These are phyloP conservation scores for Phaethon lepturus DNA, from an alignment of 2,113 vertebrate species.

Conservation along the genomic window DNA sequence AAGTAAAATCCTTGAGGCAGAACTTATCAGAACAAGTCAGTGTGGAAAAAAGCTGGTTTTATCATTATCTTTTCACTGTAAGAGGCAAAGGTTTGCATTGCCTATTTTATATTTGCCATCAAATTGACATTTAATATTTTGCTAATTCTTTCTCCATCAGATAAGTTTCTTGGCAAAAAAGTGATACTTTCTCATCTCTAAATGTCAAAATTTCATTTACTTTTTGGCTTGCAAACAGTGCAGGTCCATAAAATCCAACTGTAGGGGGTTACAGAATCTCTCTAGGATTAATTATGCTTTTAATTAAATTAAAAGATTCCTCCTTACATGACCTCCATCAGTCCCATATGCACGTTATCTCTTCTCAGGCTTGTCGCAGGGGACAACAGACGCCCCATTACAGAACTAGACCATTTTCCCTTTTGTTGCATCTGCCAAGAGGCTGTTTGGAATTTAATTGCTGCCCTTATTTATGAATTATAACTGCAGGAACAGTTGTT, in stretches of 20 bases:
- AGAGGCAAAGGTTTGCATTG: conserved; percentile 25
- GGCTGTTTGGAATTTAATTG: conserved; percentile 57
- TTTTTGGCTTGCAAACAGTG: conserved; percentile 48
- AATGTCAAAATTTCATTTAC: conserved; percentile 54
- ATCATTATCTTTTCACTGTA: background rate
- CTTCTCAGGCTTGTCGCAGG: conserved; percentile 31
- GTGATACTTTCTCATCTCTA: conserved; percentile 26
- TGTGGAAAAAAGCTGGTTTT: background rate
- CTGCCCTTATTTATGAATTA: conserved; percentile 61
- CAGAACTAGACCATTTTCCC: conserved; percentile 38
- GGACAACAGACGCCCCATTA: conserved; percentile 18
- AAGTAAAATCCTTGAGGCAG: background rate
- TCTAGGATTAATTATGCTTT: conserved; percentile 61
- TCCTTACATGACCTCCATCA: conserved; percentile 53
- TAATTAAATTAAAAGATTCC: conserved; percentile 74
- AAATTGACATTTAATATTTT: conserved; percentile 33
- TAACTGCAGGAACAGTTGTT: conserved; percentile 25
- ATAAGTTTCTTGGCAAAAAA: conserved; percentile 52
- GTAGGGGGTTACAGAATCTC: conserved; percentile 22
- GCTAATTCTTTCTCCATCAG: conserved; percentile 28
- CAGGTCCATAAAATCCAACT: conserved; percentile 13
- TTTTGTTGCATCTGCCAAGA: conserved; percentile 62
- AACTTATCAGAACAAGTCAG: background rate
- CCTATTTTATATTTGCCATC: background rate
- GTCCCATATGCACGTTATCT: conserved; percentile 39